Evolutionary conservation across 2,888 invertebrate genomes (phyloP).

Genomic region (Dasysyrphus albostriatus): DNA sequence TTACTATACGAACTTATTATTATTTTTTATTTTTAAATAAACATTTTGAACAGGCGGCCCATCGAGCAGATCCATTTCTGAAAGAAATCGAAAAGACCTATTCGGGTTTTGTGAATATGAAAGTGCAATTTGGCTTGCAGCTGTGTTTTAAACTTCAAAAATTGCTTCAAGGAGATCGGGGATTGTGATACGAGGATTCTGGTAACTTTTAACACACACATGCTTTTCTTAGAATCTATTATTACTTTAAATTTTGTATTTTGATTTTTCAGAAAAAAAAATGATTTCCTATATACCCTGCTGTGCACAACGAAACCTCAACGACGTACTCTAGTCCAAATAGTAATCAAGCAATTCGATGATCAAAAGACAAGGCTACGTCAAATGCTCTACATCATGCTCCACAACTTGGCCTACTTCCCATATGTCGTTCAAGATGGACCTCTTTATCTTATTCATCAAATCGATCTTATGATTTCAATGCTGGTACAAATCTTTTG

Average conservation of each 20-base stretch:
- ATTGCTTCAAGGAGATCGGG: constrained; percentile 87
- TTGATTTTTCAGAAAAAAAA: constrained; percentile 84
- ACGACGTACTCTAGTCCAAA: constrained; percentile 94
- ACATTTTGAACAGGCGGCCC: constrained; percentile 84
- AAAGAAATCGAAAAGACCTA: constrained; percentile 99
- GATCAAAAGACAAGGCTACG: constrained; percentile 95
- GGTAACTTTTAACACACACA: constrained; percentile 83
- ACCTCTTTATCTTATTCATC: constrained; percentile 98
- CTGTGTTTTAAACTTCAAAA: constrained; percentile 94
- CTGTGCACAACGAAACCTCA: constrained; percentile 96
- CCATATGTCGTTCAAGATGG: constrained; percentile 99
- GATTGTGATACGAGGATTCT: constrained; percentile 91
- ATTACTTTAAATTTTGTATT: background rate
- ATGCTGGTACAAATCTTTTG: constrained; percentile 98
- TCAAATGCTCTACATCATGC: constrained; percentile 98
- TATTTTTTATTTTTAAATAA: background rate
- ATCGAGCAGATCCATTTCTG: constrained; percentile 97
- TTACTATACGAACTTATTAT: constrained; percentile 1
- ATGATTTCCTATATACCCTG: constrained; percentile 97
- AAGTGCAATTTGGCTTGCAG: constrained; percentile 96
- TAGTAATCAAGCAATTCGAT: constrained; percentile 97
- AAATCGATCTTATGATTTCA: constrained; percentile 98
- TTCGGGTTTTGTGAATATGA: constrained; percentile 99
- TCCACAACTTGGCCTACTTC: constrained; percentile 99
- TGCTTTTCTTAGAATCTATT: background rate